Percentiles rank a stretch among this genome's conserved stretches.
These are phyloP conservation scores for Grammomys dolichurus DNA, from an alignment of 2,113 vertebrate genomes.

Conservation along the genomic window DNA sequence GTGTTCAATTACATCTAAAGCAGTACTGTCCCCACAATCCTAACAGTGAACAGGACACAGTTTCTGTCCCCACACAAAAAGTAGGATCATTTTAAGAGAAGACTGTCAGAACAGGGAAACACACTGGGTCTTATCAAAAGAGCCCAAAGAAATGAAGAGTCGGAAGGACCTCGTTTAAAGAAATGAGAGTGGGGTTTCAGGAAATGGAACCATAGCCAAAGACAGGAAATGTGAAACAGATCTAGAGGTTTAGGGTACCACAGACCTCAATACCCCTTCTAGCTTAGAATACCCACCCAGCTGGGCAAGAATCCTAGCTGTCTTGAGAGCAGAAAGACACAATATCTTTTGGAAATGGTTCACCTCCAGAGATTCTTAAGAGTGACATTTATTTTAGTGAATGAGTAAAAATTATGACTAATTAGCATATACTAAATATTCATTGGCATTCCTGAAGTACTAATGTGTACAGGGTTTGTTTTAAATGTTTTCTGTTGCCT, in stretches of 20 bases:
- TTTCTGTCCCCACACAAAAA: neutral
- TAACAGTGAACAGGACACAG: neutral
- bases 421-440: slow-evolving; percentile 75
- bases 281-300: neutral
- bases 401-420: slow-evolving; percentile 54
- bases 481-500: slow-evolving; percentile 63
- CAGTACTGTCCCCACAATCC: neutral
- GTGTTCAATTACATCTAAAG: neutral
- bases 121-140: neutral
- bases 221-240: neutral
- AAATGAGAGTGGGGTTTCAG: neutral
- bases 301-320: neutral
- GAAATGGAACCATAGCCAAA: neutral
- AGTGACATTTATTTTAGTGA: slow-evolving; percentile 59
- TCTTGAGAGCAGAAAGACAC: neutral
- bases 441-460: slow-evolving; percentile 59
- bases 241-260: neutral
- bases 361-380: neutral
- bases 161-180: neutral
- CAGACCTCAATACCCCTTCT: neutral
- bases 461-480: slow-evolving; percentile 44
- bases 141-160: neutral
- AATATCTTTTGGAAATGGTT: slow-evolving; percentile 27
- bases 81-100: neutral
- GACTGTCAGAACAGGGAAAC: neutral